These are phyloP conservation scores for Drosophila bocki DNA, from an alignment of 1,140 invertebrate genomes.

Conservation along the genomic window DNA sequence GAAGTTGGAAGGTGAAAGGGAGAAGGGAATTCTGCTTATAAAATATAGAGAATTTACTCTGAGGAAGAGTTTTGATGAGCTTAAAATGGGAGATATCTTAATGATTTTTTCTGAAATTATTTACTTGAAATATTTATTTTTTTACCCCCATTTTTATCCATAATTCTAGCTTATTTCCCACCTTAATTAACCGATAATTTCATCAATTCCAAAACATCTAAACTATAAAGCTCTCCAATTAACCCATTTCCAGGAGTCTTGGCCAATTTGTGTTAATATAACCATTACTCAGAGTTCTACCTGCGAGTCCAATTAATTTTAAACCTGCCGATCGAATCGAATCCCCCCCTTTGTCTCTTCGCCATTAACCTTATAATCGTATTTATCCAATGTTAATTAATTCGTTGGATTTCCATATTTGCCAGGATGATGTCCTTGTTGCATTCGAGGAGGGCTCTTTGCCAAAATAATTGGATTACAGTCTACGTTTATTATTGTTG, in stretches of 20 bases:
- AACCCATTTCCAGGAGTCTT: neutral
- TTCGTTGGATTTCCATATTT: conserved; percentile 6
- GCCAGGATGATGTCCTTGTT: neutral
- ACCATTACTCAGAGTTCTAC: neutral
- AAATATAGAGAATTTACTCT: neutral
- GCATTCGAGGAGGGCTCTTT: neutral
- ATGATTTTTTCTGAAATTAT: neutral
- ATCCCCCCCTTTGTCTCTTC: neutral
- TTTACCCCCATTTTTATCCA: neutral
- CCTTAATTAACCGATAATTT: neutral
- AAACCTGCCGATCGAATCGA: neutral
- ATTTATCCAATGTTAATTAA: conserved; percentile 17
- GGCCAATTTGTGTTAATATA: neutral
- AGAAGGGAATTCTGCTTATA: neutral
- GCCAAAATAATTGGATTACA: neutral
- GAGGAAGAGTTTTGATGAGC: no score
- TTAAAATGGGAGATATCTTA: neutral
- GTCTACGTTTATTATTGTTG: neutral
- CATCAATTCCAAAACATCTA: no score
- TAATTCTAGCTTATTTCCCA: no score
- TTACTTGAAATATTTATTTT: neutral
- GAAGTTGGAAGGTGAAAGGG: no score
- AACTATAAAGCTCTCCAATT: neutral
- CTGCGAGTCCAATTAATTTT: neutral
- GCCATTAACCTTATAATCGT: neutral